Percentiles rank a stretch among this genome's conserved stretches.
Evolutionary conservation across 2,113 vertebrate species (phyloP).

Genomic region (Otus sunia): DNA sequence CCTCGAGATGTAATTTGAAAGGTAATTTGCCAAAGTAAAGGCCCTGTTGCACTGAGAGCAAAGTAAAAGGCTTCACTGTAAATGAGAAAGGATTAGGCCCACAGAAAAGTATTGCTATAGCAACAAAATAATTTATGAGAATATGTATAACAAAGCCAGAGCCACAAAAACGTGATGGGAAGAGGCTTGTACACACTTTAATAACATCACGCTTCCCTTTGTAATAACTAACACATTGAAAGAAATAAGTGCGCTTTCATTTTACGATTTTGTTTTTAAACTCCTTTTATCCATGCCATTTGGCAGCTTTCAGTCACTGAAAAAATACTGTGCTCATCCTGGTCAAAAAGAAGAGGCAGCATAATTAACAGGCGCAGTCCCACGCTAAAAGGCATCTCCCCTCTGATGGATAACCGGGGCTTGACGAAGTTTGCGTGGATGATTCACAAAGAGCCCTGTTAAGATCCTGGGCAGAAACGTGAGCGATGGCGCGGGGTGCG

Average conservation of each 20-base stretch:
- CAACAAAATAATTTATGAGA: constrained; percentile 58
- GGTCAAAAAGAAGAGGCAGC: not conserved
- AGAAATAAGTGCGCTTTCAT: fast-evolving
- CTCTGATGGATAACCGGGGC: not conserved
- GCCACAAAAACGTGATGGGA: not conserved
- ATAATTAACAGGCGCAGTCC: not conserved
- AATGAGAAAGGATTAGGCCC: constrained; percentile 42
- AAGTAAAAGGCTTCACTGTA: not conserved
- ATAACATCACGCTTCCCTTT: not conserved
- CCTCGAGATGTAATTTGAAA: not conserved
- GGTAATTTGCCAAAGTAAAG: not conserved
- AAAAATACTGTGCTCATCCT: not conserved
- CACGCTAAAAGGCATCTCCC: not conserved
- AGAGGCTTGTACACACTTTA: not conserved
- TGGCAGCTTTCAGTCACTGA: not conserved
- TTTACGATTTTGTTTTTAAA: not conserved
- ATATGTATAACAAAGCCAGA: constrained; percentile 39
- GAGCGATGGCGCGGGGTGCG: not conserved
- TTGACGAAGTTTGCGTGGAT: not conserved
- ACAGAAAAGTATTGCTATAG: constrained; percentile 60
- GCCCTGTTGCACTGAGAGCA: not conserved
- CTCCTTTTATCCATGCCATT: not conserved
- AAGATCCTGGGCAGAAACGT: not conserved
- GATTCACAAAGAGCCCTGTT: not conserved
- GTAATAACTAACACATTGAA: not conserved